Conservation (phyloP, 2,888 invertebrate species). For the Abrostola tripartita region DNA sequence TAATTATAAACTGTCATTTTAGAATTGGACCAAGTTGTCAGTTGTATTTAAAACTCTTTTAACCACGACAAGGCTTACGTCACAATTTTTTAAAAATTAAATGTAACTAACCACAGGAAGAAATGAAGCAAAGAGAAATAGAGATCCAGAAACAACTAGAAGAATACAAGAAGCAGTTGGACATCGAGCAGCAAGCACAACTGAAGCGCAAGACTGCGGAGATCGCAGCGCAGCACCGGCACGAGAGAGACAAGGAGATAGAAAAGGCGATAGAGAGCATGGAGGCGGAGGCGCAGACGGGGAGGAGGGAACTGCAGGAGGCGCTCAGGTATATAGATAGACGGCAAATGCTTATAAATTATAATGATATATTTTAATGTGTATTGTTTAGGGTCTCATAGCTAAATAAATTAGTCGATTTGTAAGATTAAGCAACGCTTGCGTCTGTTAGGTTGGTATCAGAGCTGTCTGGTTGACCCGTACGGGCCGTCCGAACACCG, state of each 20-base stretch:
- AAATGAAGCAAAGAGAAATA: conserved; percentile 88
- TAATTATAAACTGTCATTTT: too few relatives aligned
- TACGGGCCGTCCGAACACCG: too few relatives aligned
- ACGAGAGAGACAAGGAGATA: conserved; percentile 93
- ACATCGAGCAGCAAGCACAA: conserved; percentile 88
- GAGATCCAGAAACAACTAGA: conserved; percentile 90
- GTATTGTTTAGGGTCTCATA: background rate
- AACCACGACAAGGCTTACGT: too few relatives aligned
- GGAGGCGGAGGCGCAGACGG: conserved; percentile 90
- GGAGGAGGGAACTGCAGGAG: conserved; percentile 89
- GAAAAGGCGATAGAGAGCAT: conserved; percentile 92
- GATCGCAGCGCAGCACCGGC: conserved; percentile 91
- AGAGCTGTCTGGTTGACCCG: too few relatives aligned
- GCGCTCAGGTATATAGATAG: conserved; percentile 86
- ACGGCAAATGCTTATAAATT: too few relatives aligned
- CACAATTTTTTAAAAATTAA: too few relatives aligned
- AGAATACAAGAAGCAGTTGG: conserved; percentile 89
- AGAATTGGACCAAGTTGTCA: too few relatives aligned
- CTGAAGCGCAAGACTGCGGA: conserved; percentile 91
- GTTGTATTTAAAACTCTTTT: too few relatives aligned
- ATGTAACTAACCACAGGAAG: conserved; percentile 60
- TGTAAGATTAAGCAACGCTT: too few relatives aligned
- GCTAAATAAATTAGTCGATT: too few relatives aligned
- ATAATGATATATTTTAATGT: too few relatives aligned
- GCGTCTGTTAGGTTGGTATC: too few relatives aligned